These are phyloP conservation scores for Paedocypris micromegethes DNA, from an alignment of 2,797 vertebrate species.

Conservation along the genomic window DNA sequence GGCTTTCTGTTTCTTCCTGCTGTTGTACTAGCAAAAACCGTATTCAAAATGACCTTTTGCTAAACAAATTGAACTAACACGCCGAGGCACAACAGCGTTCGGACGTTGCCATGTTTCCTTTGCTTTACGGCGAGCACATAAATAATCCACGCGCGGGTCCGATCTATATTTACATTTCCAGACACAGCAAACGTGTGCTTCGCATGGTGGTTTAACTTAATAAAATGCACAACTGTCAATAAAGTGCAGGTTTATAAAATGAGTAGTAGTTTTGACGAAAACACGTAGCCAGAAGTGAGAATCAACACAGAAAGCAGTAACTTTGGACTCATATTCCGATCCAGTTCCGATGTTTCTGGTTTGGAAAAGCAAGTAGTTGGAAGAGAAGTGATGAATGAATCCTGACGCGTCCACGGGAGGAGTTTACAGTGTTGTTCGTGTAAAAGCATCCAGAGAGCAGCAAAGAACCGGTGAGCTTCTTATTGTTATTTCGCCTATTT, in stretches of 20 bases:
- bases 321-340: neutral
- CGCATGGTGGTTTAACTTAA: neutral
- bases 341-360: neutral
- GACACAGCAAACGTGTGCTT: neutral
- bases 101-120: slow-evolving; percentile 16
- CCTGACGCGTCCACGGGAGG: slow-evolving; percentile 20
- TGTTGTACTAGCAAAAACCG: neutral
- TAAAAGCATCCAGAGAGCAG: neutral
- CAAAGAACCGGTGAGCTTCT: neutral
- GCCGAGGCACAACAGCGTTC: neutral
- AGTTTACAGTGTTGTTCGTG: slow-evolving; percentile 17
- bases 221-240: neutral
- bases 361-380: slow-evolving; percentile 13
- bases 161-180: slow-evolving; percentile 3
- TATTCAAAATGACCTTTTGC: neutral
- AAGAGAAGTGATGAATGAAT: slow-evolving; percentile 11
- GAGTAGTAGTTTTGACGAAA: too few relatives aligned
- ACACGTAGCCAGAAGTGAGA: slow-evolving; percentile 1
- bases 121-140: slow-evolving; percentile 9
- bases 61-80: neutral
- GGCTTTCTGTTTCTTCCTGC: neutral
- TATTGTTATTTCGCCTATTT: neutral
- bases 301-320: neutral
- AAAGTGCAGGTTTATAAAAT: neutral
- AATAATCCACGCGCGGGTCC: slow-evolving; percentile 1